Evolutionary conservation across 2,888 invertebrate species (phyloP), one percentile per base, ranked within the genome.

Genomic region (Pseudolycoriella hygida): DNA sequence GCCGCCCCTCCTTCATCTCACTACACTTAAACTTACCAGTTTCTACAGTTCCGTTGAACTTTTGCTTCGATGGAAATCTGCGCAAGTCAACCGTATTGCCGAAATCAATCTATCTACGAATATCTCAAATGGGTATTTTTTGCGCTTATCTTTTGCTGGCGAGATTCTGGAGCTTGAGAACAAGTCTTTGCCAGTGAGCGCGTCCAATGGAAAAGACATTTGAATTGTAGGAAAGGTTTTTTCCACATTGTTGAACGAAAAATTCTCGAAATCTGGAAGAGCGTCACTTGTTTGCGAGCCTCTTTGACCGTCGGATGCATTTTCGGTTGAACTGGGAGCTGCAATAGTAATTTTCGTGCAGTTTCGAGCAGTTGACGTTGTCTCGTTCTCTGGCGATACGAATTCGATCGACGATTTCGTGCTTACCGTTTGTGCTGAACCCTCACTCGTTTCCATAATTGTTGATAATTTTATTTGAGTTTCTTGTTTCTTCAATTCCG

Each of bases 31-130:
- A 85, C 47, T 78, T 75, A 57, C 83, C 80, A 2, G 83, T 83
- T 42, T 55, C 50, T 3, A 48, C 20, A 46, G 57, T 53, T 3
- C 38, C 73, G 53, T 68, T 77, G 62, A 93, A 93, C 39, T 76
- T 76, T 30, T 86, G 83, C 40, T 73, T 77, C 51, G 76, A 68
- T 12, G 86, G 82, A 56, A 86, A 86, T 50, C 85, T 67, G 41
- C 76, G 74, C 85, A 94, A 86, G 61, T 96, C 96, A 59, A 96
- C 93, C 52, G 88, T 81, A 57, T 88, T 83, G 30, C 96, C 96
- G 66, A 89, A 88, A 66, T 96, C 96, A 56, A 94, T 94, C 5
- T 25, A 25, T 25, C 25, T 25, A 6, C 25, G 8, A 25, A 25
- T 25, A 25, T 25, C 25, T 4, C 5, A 25, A 25, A 25, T 6